Percentiles rank a stretch among this genome's conserved stretches.
These are phyloP conservation scores for Rutilus rutilus DNA, from an alignment of 2,113 vertebrate genomes.

Conservation along the genomic window DNA sequence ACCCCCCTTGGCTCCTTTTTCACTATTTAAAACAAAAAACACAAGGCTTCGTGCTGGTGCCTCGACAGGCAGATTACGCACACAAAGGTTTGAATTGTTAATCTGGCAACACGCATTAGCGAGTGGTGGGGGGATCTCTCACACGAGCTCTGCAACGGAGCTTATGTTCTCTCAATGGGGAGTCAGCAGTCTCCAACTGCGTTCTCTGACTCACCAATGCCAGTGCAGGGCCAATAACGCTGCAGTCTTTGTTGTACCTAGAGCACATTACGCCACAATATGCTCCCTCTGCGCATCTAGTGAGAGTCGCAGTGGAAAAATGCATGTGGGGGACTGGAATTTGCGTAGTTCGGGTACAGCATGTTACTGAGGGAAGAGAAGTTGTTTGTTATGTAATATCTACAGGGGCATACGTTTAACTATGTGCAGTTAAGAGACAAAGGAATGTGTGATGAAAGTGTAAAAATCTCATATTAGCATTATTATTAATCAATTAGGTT, in stretches of 20 bases:
- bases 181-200: slow-evolving; percentile 69
- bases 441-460: neutral
- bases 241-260: slow-evolving; percentile 72
- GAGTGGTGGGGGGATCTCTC: slow-evolving; percentile 62
- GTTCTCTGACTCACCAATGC: slow-evolving; percentile 66
- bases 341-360: slow-evolving; percentile 32
- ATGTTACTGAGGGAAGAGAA: neutral
- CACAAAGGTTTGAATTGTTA: slow-evolving; percentile 70
- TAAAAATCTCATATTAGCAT: neutral
- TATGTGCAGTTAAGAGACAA: neutral
- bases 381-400: neutral
- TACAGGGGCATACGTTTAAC: neutral
- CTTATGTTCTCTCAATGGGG: slow-evolving; percentile 78
- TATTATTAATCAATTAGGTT: neutral
- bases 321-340: slow-evolving; percentile 46
- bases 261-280: slow-evolving; percentile 72
- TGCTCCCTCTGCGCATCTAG: slow-evolving; percentile 61
- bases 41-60: slow-evolving; percentile 55
- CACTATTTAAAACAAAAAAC: slow-evolving; percentile 50
- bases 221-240: slow-evolving; percentile 68
- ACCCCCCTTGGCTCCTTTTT: slow-evolving; percentile 25
- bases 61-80: slow-evolving; percentile 58
- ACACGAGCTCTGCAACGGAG: slow-evolving; percentile 69
- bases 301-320: slow-evolving; percentile 47
- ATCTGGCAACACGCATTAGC: slow-evolving; percentile 68